Percentiles rank a stretch among this genome's conserved stretches.
These are phyloP conservation scores for Melanotaenia pygmaea DNA, from an alignment of 2,797 vertebrate genomes.

Conservation along the genomic window DNA sequence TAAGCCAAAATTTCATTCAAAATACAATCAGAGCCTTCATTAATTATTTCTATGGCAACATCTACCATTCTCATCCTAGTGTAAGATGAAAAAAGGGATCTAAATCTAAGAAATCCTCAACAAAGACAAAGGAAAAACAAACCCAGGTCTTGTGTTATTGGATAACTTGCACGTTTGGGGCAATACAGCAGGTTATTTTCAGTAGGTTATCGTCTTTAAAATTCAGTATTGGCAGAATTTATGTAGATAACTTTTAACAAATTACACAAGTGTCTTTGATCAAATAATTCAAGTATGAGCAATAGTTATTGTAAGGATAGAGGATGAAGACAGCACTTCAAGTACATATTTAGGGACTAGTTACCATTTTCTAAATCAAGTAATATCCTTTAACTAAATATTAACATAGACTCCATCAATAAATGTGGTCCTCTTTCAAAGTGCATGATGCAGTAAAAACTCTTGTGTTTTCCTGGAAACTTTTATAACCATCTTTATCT, in stretches of 20 bases:
- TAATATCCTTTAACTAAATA: too few relatives aligned
- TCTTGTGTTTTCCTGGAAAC: too few relatives aligned
- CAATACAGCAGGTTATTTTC: conserved; percentile 7
- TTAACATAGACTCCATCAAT: background rate
- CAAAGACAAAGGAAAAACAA: conserved; percentile 1
- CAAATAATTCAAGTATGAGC: background rate
- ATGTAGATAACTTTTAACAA: background rate
- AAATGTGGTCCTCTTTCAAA: too few relatives aligned
- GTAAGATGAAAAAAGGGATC: background rate
- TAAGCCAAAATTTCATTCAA: conserved; percentile 34
- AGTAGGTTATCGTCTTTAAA: background rate
- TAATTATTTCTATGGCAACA: conserved; percentile 44
- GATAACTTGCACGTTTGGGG: background rate
- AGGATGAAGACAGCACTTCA: background rate
- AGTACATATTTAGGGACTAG: background rate
- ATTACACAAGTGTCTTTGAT: conserved; percentile 1
- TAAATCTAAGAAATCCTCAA: conserved; percentile 3
- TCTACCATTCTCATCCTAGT: conserved; percentile 16
- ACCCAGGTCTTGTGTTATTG: background rate
- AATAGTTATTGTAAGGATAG: background rate
- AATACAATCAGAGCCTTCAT: conserved; percentile 48
- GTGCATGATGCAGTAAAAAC: too few relatives aligned
- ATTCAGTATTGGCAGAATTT: conserved; percentile 7
- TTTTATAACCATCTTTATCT: too few relatives aligned
- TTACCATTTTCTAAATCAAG: background rate